Conservation (phyloP, 2,113 vertebrate species). For the Cottus gobio region DNA sequence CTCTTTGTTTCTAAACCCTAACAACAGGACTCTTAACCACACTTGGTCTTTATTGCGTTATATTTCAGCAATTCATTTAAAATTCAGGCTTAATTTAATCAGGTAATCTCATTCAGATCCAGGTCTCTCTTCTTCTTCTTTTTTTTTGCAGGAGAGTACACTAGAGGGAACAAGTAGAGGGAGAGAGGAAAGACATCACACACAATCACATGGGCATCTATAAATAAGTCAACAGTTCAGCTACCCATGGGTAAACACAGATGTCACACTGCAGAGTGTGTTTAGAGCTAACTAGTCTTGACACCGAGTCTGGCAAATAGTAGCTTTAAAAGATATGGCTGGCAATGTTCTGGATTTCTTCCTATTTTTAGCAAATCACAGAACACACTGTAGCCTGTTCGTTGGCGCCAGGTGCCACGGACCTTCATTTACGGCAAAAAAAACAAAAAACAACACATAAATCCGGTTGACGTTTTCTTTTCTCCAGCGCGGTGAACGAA, state of each 20-base stretch:
- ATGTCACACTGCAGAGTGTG: background rate
- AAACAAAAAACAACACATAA: background rate
- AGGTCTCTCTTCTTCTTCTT: background rate
- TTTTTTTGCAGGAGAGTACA: background rate
- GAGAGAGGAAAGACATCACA: background rate
- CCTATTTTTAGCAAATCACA: background rate
- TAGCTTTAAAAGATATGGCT: background rate
- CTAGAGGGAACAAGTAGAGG: background rate
- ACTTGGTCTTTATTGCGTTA: background rate
- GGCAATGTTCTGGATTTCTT: background rate
- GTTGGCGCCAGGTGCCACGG: background rate
- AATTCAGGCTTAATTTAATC: background rate
- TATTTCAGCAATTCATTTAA: background rate
- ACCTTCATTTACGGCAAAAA: background rate
- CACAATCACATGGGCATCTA: background rate
- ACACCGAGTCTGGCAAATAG: background rate
- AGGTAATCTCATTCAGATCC: background rate
- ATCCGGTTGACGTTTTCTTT: background rate
- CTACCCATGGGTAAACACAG: background rate
- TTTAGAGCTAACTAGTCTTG: conserved; percentile 3
- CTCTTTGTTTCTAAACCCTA: background rate
- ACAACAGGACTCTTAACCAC: background rate
- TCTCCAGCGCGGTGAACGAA: background rate
- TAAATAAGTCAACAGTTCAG: background rate
- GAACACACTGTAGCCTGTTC: background rate